Base-by-base conservation (phyloP, 1,140 invertebrate species). In the Brachionus manjavacas region DNA sequence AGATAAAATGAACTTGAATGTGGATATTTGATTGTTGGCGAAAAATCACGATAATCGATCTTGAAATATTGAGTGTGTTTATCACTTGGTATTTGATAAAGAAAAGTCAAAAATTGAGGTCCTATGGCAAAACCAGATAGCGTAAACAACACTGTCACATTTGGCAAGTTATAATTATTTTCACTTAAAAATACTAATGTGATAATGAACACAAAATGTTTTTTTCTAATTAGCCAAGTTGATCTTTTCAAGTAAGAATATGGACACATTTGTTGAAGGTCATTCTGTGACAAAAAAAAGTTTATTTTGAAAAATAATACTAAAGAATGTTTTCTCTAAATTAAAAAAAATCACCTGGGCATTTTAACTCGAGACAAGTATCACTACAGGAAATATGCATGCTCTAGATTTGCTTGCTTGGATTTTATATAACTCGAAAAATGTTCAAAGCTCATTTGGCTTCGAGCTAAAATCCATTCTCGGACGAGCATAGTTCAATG, bases 281-380 rank as follows among this genome's bases (percentile, higher is more conserved):
- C 46, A 14, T 52, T 52, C 46, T 52, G 12, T 16, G 46, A 52
- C 46, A 70, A 72, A 72, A 14, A 20, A 39, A n/a, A 43, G 68
- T 72, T 72, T 35, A 72, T 41, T 72, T 72, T 41, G 68, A 72
- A 72, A 72, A 72, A 39, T 72, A 72, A 72, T 72, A 72, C 68
- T 3, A 41, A 20, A 72, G 46, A 20, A 41, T 39, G 20, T 41
- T 35, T 35, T 35, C 31, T 35, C 31, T 3, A 9, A 28, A 28
- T 28, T 25, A 35, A n/a, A 41, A 72, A 43, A 72, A 39, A 23
- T 72, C 68, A 72, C 68, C n/a, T 72, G 68, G 68, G 68, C 31
- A 72, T 43, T 72, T 39, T n/a, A 72, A 16, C 39, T 72, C 41
- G 16, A 9, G 41, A 41, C 39, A 41, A 72, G 68, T 72, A 72